Evolutionary conservation across 2,113 vertebrate genomes (phyloP).

Genomic region (Forbesichthys agassizii): DNA sequence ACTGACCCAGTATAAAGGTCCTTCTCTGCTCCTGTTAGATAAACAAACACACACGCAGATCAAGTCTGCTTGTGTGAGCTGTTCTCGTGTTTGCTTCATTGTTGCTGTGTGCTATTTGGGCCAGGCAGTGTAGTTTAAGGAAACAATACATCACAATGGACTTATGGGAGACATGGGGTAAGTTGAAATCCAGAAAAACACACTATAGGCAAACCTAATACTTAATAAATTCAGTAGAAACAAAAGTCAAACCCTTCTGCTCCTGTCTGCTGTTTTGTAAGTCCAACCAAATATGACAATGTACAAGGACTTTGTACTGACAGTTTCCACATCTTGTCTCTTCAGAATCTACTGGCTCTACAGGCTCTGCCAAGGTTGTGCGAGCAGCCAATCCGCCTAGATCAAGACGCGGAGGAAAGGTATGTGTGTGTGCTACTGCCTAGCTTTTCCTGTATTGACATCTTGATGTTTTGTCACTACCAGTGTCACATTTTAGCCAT

Average conservation of each 20-base stretch:
- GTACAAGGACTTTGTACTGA: not conserved
- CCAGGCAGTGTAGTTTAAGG: slow-evolving; percentile 14
- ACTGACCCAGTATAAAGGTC: not conserved
- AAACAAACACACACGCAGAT: not conserved
- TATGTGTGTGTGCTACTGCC: slow-evolving; percentile 50
- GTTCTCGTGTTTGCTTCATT: not conserved
- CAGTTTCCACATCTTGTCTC: slow-evolving; percentile 19
- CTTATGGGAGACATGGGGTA: not conserved
- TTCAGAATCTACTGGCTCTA: slow-evolving; percentile 77
- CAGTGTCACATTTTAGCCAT: no score
- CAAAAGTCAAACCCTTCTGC: not conserved
- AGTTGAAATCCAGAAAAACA: not conserved
- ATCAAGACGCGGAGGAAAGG: slow-evolving; percentile 91
- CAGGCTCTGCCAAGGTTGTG: slow-evolving; percentile 91
- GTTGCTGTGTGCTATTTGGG: not conserved
- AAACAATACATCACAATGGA: not conserved
- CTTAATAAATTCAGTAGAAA: not conserved
- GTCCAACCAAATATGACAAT: not conserved
- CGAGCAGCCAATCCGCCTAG: slow-evolving; percentile 86
- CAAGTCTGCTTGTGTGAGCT: not conserved
- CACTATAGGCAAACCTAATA: not conserved
- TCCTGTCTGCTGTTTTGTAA: not conserved
- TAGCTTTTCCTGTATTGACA: not conserved
- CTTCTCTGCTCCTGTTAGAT: not conserved
- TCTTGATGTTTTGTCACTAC: no score